Conservation (phyloP, 2,113 vertebrate species). For the Phrynosoma platyrhinos region DNA sequence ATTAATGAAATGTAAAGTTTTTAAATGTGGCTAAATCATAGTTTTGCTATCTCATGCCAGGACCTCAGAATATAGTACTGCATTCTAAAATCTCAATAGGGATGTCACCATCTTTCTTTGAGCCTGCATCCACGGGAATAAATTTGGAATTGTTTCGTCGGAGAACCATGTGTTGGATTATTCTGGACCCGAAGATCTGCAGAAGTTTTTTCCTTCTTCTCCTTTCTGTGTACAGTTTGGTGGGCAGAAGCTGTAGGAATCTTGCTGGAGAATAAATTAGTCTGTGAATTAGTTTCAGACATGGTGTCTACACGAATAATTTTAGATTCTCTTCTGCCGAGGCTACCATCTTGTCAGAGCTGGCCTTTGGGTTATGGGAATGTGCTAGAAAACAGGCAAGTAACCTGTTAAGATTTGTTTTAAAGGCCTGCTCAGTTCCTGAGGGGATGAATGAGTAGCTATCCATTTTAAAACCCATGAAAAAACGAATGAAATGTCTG, state of each 20-base stretch:
- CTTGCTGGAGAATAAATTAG: not conserved
- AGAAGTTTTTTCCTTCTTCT: not conserved
- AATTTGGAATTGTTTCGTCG: not conserved
- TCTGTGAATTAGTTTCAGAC: not conserved
- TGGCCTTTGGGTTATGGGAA: not conserved
- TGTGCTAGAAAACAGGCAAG: not conserved
- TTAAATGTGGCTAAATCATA: not conserved
- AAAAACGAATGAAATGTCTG: not conserved
- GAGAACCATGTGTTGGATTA: no score
- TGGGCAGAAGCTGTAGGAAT: not conserved
- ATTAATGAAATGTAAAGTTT: not conserved
- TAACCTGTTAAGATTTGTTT: not conserved
- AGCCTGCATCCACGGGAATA: not conserved
- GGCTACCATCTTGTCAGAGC: no score
- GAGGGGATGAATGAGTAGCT: not conserved
- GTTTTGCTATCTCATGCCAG: no score
- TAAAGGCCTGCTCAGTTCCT: not conserved
- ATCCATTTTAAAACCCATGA: not conserved
- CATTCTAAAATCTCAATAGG: not conserved
- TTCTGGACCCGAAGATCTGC: not conserved
- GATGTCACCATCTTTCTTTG: no score
- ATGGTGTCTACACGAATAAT: not conserved
- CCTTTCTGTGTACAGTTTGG: not conserved
- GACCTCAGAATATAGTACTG: not conserved
- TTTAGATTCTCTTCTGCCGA: not conserved